phyloP scores from a whole-genome alignment of 2,113 vertebrate genomes.

The Euleptes europaea region DNA sequence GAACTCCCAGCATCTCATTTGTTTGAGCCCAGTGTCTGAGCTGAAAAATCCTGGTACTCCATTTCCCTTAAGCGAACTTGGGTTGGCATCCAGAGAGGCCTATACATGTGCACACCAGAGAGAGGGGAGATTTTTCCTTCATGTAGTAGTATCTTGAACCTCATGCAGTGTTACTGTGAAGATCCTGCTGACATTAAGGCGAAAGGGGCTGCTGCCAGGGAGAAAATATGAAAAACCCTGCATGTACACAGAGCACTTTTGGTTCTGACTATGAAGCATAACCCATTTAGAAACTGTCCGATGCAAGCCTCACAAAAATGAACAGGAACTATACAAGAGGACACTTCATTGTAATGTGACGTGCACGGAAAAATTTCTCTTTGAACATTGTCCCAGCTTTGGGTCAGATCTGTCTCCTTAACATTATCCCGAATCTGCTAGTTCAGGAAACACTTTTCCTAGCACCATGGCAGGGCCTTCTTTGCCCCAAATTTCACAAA shows the following conservation, averaged over 20 bases:
- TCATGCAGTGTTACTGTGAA: background rate
- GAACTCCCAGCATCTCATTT: too few relatives aligned
- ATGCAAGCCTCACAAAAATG: background rate
- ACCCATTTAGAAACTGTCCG: too few relatives aligned
- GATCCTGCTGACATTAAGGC: too few relatives aligned
- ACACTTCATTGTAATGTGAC: background rate
- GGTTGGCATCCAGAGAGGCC: background rate
- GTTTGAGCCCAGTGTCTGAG: background rate
- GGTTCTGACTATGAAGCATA: background rate
- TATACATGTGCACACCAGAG: background rate
- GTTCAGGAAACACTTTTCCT: background rate
- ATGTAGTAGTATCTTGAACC: background rate
- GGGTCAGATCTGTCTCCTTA: background rate
- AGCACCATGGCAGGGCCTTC: accelerated
- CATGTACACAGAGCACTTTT: background rate
- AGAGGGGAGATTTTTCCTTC: background rate
- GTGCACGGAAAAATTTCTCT: background rate
- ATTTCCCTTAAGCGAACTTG: background rate
- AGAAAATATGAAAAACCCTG: background rate
- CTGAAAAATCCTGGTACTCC: background rate
- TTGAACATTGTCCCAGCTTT: background rate
- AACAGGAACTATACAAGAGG: background rate
- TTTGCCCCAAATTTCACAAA: background rate
- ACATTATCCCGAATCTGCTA: background rate
- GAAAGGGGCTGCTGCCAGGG: background rate